These are phyloP conservation scores for Numida meleagris DNA, from an alignment of 2,113 vertebrate genomes.

Conservation along the genomic window DNA sequence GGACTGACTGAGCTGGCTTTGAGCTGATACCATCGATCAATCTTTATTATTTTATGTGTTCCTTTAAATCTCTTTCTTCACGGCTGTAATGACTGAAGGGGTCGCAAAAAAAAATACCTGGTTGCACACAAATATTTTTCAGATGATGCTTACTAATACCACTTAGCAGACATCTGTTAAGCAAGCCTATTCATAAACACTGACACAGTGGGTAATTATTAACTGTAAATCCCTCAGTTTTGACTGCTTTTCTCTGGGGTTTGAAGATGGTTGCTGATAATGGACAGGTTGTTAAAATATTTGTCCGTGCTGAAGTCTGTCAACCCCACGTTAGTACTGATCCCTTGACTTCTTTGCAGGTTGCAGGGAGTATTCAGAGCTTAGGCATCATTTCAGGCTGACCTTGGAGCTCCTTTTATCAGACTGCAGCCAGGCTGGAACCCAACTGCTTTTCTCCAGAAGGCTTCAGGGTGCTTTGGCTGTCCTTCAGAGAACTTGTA, in stretches of 20 bases:
- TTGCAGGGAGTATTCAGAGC: neutral
- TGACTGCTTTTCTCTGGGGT: neutral
- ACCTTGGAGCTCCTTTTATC: neutral
- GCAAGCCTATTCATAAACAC: neutral
- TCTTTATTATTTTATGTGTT: neutral
- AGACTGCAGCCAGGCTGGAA: neutral
- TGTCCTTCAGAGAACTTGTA: neutral
- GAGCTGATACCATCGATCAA: neutral
- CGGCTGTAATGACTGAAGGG: neutral
- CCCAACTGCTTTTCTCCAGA: neutral
- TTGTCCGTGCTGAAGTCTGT: neutral
- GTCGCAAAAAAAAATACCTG: neutral
- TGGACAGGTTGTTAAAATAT: neutral
- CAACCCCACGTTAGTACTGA: neutral
- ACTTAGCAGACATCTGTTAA: neutral
- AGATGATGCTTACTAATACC: neutral
- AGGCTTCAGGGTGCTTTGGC: neutral
- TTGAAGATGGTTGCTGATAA: neutral
- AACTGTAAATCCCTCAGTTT: neutral
- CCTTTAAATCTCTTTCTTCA: constrained; percentile 4
- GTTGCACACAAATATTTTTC: neutral
- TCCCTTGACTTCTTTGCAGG: neutral
- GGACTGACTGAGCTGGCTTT: constrained; percentile 43
- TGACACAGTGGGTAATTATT: neutral
- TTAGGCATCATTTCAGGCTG: neutral